Evolutionary conservation across 2,888 invertebrate species (phyloP).

Genomic region (Pyrrhosoma nymphula): DNA sequence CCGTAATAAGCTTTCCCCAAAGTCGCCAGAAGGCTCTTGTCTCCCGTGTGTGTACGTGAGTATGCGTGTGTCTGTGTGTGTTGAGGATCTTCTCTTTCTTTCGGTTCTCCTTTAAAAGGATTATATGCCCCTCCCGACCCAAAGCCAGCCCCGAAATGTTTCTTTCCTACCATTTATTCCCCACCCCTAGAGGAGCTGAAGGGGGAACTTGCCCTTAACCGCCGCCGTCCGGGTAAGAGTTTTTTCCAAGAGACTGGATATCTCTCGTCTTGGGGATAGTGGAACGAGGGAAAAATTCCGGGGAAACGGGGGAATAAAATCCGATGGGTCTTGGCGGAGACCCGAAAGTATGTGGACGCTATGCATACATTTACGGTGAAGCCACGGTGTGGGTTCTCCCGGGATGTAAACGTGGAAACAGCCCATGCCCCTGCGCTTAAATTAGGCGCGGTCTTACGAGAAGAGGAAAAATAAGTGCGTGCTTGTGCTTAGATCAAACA

Average conservation of each 20-base stretch:
- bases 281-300: neutral
- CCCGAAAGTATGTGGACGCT: neutral
- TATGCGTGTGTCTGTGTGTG: neutral
- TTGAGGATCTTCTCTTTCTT: neutral
- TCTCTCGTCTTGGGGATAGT: neutral
- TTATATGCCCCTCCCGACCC: neutral
- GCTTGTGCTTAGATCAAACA: neutral
- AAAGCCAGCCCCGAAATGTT: neutral
- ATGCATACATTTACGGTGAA: neutral
- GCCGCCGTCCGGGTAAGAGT: neutral
- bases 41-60: neutral
- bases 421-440: neutral
- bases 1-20: conserved; percentile 14
- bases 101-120: neutral
- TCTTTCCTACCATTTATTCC: neutral
- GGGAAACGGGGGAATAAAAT: neutral
- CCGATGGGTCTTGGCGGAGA: neutral
- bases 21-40: neutral
- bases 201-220: neutral
- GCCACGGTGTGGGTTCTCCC: neutral
- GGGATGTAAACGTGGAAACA: neutral
- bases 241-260: neutral
- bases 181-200: neutral
- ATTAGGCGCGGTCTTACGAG: neutral
- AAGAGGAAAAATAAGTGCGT: neutral